Percentiles rank a stretch among this genome's conserved stretches.
phyloP scores from a whole-genome alignment of 1,140 invertebrate genomes.

The Dendroctonus valens region DNA sequence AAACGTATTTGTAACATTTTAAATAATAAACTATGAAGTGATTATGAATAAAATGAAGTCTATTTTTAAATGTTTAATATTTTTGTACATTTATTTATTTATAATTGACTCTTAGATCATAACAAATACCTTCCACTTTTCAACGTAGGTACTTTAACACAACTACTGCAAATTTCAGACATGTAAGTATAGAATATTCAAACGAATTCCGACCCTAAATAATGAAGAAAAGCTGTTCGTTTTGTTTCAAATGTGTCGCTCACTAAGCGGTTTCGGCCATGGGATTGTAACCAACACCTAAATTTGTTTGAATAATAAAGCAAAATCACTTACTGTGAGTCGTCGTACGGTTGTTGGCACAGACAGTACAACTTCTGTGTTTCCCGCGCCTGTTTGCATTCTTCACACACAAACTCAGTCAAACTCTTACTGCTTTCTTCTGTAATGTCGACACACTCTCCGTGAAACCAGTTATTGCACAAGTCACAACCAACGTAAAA shows the following conservation, averaged over 20 bases:
- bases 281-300: no score
- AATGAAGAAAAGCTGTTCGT: no score
- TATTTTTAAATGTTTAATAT: not conserved
- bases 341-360: conserved; percentile 95
- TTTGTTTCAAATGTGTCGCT: no score
- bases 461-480: conserved; percentile 98
- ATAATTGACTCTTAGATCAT: no score
- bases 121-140: no score
- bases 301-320: not conserved
- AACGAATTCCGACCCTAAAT: not conserved
- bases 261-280: no score
- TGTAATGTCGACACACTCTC: conserved; percentile 92
- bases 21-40: no score
- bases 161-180: no score
- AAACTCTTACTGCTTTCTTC: conserved; percentile 89
- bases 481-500: conserved; percentile 97
- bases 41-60: no score
- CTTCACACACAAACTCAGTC: conserved; percentile 85
- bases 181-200: not conserved
- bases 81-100: not conserved
- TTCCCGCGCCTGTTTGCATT: conserved; percentile 81
- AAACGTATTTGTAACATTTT: no score
- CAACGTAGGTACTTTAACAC: no score
- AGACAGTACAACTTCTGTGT: conserved; percentile 94
- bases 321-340: conserved; percentile 79